Conservation (phyloP, 2,888 invertebrate genomes). For the Pandemis corylana region DNA sequence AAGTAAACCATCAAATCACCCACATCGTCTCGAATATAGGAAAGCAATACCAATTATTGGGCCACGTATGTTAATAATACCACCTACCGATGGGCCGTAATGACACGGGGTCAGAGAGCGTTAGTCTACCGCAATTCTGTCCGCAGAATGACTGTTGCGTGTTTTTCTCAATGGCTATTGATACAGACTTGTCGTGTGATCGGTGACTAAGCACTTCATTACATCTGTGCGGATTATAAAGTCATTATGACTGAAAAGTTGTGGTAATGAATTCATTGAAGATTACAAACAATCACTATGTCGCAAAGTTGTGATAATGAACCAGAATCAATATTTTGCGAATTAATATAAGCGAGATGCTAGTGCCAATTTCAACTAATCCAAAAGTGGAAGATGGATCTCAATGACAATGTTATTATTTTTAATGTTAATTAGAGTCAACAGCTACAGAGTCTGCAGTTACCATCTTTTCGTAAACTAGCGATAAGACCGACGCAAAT, state of each 20-base stretch:
- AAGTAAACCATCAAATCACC: background rate
- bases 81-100: slow-evolving; percentile 15
- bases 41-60: slow-evolving; percentile 27
- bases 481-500: too few species aligned
- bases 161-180: slow-evolving; percentile 7
- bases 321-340: too few species aligned
- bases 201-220: slow-evolving; percentile 1
- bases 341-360: background rate
- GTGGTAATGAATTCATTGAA: background rate
- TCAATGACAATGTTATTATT: too few species aligned
- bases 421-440: too few species aligned
- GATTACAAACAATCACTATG: background rate
- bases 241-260: slow-evolving; percentile 1
- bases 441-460: too few species aligned
- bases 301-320: background rate
- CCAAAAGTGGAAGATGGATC: too few species aligned
- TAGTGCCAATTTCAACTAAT: background rate
- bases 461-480: too few species aligned
- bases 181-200: slow-evolving; percentile 3
- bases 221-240: background rate
- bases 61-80: slow-evolving; percentile 29
- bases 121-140: background rate
- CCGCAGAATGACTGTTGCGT: background rate
- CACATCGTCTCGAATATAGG: background rate
- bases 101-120: slow-evolving; percentile 24